Percentiles rank a stretch among this genome's conserved stretches.
phyloP scores from a whole-genome alignment of 2,888 invertebrate genomes.

The Oscheius sp. region DNA sequence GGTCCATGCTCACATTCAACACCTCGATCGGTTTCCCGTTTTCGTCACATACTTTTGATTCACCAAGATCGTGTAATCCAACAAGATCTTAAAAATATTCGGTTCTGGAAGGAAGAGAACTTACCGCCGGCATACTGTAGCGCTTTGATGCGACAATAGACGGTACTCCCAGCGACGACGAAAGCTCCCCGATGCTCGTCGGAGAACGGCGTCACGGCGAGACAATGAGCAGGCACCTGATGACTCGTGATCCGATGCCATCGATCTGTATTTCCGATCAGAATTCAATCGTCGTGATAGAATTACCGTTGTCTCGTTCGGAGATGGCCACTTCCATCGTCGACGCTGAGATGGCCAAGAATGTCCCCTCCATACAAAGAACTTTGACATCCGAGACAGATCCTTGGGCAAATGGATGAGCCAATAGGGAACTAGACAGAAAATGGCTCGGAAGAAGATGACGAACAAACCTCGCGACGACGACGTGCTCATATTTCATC shows the following conservation, averaged over 20 bases:
- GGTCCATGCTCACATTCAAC: slow-evolving; percentile 51
- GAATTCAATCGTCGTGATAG: not conserved
- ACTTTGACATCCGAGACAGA: slow-evolving; percentile 45
- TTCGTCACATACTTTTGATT: slow-evolving; percentile 50
- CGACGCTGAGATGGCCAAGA: slow-evolving; percentile 49
- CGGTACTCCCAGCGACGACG: slow-evolving; percentile 46
- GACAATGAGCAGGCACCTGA: slow-evolving; percentile 50
- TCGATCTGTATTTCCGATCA: slow-evolving; percentile 37
- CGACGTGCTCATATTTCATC: slow-evolving; percentile 47
- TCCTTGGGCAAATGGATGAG: slow-evolving; percentile 51
- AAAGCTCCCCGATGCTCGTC: slow-evolving; percentile 49
- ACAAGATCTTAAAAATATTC: slow-evolving; percentile 30
- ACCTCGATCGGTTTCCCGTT: slow-evolving; percentile 46
- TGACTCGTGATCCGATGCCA: slow-evolving; percentile 58
- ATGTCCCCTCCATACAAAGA: slow-evolving; percentile 46
- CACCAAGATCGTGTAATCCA: slow-evolving; percentile 53
- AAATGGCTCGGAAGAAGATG: not conserved
- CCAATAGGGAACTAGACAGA: slow-evolving; percentile 32
- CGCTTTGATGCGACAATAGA: slow-evolving; percentile 50
- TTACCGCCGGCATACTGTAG: slow-evolving; percentile 52
- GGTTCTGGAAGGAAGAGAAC: not conserved
- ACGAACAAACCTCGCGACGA: slow-evolving; percentile 38
- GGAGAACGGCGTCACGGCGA: slow-evolving; percentile 51
- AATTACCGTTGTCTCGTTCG: slow-evolving; percentile 48
- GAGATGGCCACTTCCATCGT: slow-evolving; percentile 51